These are phyloP conservation scores for Trimorus sp. DNA, from an alignment of 2,888 invertebrate genomes.

Conservation along the genomic window DNA sequence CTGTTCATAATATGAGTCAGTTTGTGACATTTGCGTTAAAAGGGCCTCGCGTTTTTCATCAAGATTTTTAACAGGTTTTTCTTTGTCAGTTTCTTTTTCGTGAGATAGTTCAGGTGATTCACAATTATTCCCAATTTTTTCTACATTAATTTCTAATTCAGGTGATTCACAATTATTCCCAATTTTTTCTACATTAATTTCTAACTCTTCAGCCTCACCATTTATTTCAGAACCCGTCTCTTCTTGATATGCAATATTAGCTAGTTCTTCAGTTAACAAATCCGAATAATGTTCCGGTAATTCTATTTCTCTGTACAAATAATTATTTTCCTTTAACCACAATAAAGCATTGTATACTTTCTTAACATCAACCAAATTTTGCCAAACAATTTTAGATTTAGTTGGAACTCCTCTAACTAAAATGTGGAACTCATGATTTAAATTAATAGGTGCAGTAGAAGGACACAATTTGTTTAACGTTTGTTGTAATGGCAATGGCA, in stretches of 20 bases:
- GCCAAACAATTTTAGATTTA: conserved; percentile 55
- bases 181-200: no score
- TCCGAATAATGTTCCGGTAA: conserved; percentile 52
- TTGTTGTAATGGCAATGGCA: conserved; percentile 75
- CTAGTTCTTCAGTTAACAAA: conserved; percentile 4
- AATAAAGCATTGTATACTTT: conserved; percentile 54
- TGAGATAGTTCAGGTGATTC: no score
- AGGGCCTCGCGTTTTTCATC: conserved; percentile 31
- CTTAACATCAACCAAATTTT: conserved; percentile 70
- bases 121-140: no score
- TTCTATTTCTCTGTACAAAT: conserved; percentile 68
- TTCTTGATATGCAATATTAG: conserved; percentile 9
- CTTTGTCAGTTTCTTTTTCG: no score
- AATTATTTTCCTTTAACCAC: conserved; percentile 72
- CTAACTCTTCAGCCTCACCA: neutral
- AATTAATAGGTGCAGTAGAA: conserved; percentile 17
- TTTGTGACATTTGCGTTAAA: conserved; percentile 32
- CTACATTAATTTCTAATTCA: neutral
- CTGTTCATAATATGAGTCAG: conserved; percentile 27
- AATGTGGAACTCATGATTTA: conserved; percentile 73
- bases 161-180: neutral
- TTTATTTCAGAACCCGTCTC: neutral
- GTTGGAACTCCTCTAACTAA: conserved; percentile 73
- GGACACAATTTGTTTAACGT: conserved; percentile 67
- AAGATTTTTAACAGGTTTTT: neutral